These are phyloP conservation scores for Epizoanthus illoricatus DNA, from an alignment of 92 coral and sea anemone genomes.

Conservation along the genomic window DNA sequence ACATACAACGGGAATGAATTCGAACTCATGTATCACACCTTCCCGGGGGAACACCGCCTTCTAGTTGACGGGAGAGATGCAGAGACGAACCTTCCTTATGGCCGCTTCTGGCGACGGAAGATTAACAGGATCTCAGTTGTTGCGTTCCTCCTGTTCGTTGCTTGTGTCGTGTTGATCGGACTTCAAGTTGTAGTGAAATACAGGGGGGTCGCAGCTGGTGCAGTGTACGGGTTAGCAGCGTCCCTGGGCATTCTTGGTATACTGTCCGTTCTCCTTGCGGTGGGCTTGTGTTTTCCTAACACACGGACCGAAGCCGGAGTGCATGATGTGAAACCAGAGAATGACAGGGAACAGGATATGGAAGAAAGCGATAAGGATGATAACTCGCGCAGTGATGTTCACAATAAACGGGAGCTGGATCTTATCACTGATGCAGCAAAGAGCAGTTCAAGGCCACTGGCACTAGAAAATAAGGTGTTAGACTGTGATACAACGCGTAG, in stretches of 20 bases:
- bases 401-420: not conserved
- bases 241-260: slow-evolving; percentile 4
- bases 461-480: not conserved
- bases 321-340: slow-evolving; percentile 12
- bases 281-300: slow-evolving; percentile 23
- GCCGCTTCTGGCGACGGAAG: slow-evolving; percentile 28
- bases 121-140: slow-evolving; percentile 7
- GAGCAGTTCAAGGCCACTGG: not conserved
- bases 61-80: slow-evolving; percentile 9
- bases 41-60: slow-evolving; percentile 35
- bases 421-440: not conserved
- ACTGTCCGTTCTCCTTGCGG: not conserved
- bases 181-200: slow-evolving; percentile 4
- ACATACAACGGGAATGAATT: slow-evolving; percentile 15
- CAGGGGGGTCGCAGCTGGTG: slow-evolving; percentile 12
- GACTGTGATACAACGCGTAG: not conserved
- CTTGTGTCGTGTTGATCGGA: not conserved
- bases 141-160: slow-evolving; percentile 12
- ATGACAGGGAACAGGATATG: not conserved
- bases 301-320: not conserved
- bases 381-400: too few relatives aligned
- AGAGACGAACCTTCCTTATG: not conserved
- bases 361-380: not conserved
- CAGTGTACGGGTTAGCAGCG: slow-evolving; percentile 2
- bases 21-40: slow-evolving; percentile 27